These are phyloP conservation scores for Temnothorax nylanderi DNA, from an alignment of 1,140 invertebrate genomes.

Conservation along the genomic window DNA sequence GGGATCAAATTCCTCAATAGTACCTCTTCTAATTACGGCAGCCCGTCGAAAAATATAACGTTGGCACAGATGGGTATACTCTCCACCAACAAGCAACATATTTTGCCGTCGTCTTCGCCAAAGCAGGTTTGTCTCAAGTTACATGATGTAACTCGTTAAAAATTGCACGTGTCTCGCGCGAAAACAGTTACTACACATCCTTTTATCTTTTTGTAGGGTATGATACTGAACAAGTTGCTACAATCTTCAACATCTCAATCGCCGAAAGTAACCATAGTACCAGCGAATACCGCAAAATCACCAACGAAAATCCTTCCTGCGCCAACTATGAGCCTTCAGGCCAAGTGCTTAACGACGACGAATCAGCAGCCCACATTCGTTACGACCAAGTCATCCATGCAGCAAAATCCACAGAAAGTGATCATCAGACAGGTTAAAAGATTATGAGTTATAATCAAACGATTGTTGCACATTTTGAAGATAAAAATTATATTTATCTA, in stretches of 20 bases:
- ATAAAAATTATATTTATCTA: not conserved
- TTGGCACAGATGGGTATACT: conserved; percentile 89
- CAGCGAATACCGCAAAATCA: conserved; percentile 85
- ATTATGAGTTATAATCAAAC: conserved; percentile 25
- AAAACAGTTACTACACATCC: conserved; percentile 35
- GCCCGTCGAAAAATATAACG: conserved; percentile 89
- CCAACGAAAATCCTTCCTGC: conserved; percentile 90
- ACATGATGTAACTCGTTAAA: not conserved
- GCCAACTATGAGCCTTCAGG: conserved; percentile 84
- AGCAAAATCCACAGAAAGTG: conserved; percentile 87
- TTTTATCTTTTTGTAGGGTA: conserved; percentile 79
- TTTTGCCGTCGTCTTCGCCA: conserved; percentile 83
- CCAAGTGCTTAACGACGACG: conserved; percentile 77
- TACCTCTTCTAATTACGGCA: conserved; percentile 76
- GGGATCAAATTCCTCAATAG: conserved; percentile 82
- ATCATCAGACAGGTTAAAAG: conserved; percentile 87
- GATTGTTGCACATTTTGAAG: not conserved
- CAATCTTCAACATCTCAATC: conserved; percentile 81
- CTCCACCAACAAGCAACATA: conserved; percentile 86
- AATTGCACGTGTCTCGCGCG: not conserved
- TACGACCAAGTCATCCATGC: conserved; percentile 82
- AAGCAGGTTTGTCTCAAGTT: conserved; percentile 82
- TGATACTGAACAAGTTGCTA: conserved; percentile 85
- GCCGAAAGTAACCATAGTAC: conserved; percentile 82
- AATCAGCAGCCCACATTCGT: conserved; percentile 78